Evolutionary conservation across 2,797 vertebrate species (phyloP).

Genomic region (Chromis chromis): DNA sequence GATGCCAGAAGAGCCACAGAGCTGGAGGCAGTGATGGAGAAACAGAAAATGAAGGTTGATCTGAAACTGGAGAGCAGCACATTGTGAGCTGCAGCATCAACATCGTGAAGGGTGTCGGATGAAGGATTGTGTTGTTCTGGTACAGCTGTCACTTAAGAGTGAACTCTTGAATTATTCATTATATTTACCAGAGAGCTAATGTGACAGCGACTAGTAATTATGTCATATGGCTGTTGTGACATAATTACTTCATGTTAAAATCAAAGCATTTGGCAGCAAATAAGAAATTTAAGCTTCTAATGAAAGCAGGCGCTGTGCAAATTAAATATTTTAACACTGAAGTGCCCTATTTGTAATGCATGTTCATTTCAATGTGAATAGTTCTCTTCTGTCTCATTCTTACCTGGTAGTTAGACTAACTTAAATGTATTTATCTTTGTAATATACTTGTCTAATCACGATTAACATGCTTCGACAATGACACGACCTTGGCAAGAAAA

Average conservation of each 20-base stretch:
- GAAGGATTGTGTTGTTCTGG: slow-evolving; percentile 8
- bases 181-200: slow-evolving; percentile 4
- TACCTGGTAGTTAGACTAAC: slow-evolving; percentile 38
- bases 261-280: background rate
- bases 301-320: slow-evolving; percentile 4
- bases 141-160: background rate
- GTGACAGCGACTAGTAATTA: background rate
- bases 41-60: slow-evolving; percentile 91
- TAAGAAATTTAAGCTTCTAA: slow-evolving; percentile 6
- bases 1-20: slow-evolving; percentile 87
- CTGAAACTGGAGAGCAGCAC: slow-evolving; percentile 82
- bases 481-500: background rate
- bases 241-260: background rate
- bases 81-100: slow-evolving; percentile 69
- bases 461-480: background rate
- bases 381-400: slow-evolving; percentile 11
- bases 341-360: slow-evolving; percentile 14
- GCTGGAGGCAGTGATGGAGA: slow-evolving; percentile 90
- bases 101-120: background rate
- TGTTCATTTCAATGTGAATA: slow-evolving; percentile 29
- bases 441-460: slow-evolving; percentile 5
- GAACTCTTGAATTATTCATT: slow-evolving; percentile 21
- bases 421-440: slow-evolving; percentile 55
- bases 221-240: background rate
- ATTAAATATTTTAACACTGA: slow-evolving; percentile 31